Evolutionary conservation across 2,797 vertebrate genomes (phyloP).

Genomic region (Peromyscus aztecus): DNA sequence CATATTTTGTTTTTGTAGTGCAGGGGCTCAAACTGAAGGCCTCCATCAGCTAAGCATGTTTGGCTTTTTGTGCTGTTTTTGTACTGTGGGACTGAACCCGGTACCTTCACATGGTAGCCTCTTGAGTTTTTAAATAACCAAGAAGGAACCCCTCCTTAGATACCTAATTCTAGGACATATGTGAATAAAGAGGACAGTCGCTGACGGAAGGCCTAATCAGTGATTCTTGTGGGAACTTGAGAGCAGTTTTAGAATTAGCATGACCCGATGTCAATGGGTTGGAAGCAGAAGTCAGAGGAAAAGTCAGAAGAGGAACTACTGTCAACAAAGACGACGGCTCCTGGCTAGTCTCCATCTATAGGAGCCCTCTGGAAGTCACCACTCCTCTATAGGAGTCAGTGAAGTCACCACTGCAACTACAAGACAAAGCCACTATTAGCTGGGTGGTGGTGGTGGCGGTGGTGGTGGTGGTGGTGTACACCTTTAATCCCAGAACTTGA

Average conservation of each 20-base stretch:
- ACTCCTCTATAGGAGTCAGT: not conserved
- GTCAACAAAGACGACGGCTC: not conserved
- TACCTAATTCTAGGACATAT: not conserved
- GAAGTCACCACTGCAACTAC: not conserved
- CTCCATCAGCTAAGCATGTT: not conserved
- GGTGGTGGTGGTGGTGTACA: not conserved
- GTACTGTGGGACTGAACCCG: not conserved
- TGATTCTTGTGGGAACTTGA: not conserved
- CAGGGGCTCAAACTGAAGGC: not conserved
- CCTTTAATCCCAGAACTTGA: not conserved
- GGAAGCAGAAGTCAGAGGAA: not conserved
- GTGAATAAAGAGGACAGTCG: not conserved
- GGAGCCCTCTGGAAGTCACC: not conserved
- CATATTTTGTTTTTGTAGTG: too few relatives aligned
- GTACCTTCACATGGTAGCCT: not conserved
- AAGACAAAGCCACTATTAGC: not conserved
- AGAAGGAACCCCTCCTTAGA: slow-evolving; percentile 40
- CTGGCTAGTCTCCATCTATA: not conserved
- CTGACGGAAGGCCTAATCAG: slow-evolving; percentile 3
- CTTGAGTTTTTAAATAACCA: slow-evolving; percentile 43
- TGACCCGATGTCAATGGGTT: not conserved
- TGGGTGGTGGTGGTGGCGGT: not conserved
- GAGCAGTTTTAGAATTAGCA: not conserved
- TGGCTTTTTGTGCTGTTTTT: not conserved
- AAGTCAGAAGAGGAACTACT: not conserved